Conservation (phyloP, 1,140 invertebrate genomes). For the Drosophila nasuta region DNA sequence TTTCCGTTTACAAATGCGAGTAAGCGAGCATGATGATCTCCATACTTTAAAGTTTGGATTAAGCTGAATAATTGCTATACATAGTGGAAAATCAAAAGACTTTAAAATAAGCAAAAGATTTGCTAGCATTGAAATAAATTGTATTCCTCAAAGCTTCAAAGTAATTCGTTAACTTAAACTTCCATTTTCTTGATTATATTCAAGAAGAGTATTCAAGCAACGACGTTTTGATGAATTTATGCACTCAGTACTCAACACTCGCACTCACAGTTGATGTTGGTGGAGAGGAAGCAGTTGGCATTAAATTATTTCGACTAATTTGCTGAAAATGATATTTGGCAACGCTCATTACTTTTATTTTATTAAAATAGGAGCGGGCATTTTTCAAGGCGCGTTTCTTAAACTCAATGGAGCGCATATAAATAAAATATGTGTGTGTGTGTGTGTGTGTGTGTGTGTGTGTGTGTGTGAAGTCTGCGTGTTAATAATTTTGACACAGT, state of each 20-base stretch:
- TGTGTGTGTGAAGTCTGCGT: slow-evolving; percentile 15
- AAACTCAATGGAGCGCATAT: slow-evolving; percentile 52
- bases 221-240: not conserved
- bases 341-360: slow-evolving; percentile 50
- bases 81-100: slow-evolving; percentile 9
- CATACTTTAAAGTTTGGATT: not conserved
- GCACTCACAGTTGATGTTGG: not conserved
- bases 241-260: not conserved
- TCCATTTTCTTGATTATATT: not conserved
- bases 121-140: too few relatives aligned
- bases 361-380: slow-evolving; percentile 45
- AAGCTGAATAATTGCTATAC: not conserved
- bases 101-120: not conserved
- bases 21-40: not conserved
- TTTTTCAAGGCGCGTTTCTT: slow-evolving; percentile 24
- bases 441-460: slow-evolving; percentile 1
- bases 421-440: slow-evolving; percentile 28
- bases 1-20: not conserved
- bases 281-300: slow-evolving; percentile 16
- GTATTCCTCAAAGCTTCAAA: too few relatives aligned
- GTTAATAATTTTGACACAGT: slow-evolving; percentile 31
- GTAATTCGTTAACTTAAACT: too few relatives aligned
- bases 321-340: slow-evolving; percentile 36
- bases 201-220: not conserved
- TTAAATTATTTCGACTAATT: slow-evolving; percentile 55